Percentiles rank a stretch among this genome's conserved stretches.
Conservation (phyloP, 2,888 invertebrate genomes). For the Phyllotreta striolata region DNA sequence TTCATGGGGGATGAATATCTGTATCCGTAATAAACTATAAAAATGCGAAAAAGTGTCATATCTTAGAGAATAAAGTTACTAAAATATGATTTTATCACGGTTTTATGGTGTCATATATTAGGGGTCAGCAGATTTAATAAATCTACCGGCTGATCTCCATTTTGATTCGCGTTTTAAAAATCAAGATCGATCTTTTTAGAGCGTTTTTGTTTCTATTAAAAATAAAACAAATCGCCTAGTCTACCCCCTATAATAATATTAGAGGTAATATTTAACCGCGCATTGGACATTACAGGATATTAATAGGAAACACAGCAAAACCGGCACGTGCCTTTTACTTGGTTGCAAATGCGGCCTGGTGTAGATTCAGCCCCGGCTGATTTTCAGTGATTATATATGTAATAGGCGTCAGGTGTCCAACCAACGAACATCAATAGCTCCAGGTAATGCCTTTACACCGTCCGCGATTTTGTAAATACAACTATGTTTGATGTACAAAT, state of each 20-base stretch:
- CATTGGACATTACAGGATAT: too few species aligned
- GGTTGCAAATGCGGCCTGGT: too few species aligned
- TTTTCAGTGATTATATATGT: too few species aligned
- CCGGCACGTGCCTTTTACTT: too few species aligned
- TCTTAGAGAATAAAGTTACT: slow-evolving; percentile 27
- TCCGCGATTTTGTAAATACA: too few species aligned
- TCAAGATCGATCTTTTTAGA: not conserved
- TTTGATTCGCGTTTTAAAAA: slow-evolving; percentile 13
- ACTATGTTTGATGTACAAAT: too few species aligned
- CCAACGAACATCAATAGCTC: too few species aligned
- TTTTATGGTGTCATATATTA: slow-evolving; percentile 30
- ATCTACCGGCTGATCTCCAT: slow-evolving; percentile 20
- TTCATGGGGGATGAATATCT: slow-evolving; percentile 20
- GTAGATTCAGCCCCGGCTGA: too few species aligned
- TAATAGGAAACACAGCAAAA: too few species aligned
- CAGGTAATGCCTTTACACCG: too few species aligned
- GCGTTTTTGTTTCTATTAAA: slow-evolving; percentile 1
- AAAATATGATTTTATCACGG: slow-evolving; percentile 33
- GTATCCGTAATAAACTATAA: slow-evolving; percentile 28
- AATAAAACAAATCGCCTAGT: not conserved
- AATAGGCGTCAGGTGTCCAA: too few species aligned
- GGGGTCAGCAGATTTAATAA: slow-evolving; percentile 29
- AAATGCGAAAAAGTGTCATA: slow-evolving; percentile 25
- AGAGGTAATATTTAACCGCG: too few species aligned
- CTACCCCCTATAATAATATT: not conserved